These are phyloP conservation scores for Bugulina stolonifera DNA, from an alignment of 2,888 invertebrate genomes.

Conservation along the genomic window DNA sequence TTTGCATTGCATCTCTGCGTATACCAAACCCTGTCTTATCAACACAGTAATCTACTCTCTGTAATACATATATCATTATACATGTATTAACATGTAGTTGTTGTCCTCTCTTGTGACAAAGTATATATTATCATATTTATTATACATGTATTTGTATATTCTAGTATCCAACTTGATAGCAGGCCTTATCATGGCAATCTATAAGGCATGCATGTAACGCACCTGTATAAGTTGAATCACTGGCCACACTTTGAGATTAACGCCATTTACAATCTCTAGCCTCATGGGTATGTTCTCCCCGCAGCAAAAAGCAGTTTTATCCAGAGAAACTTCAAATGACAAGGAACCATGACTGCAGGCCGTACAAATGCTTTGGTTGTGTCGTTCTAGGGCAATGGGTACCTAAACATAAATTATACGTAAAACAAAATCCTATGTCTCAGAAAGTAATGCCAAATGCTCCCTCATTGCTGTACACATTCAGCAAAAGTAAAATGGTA, in stretches of 20 bases:
- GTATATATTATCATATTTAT: no score
- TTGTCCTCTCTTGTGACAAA: no score
- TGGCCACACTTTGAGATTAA: slow-evolving; percentile 59
- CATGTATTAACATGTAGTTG: no score
- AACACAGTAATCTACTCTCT: slow-evolving; percentile 71
- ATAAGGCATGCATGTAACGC: no score
- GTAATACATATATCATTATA: no score
- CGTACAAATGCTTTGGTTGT: slow-evolving; percentile 57
- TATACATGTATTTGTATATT: no score
- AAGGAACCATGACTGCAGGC: slow-evolving; percentile 68
- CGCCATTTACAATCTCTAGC: slow-evolving; percentile 67
- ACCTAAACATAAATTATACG: slow-evolving; percentile 34
- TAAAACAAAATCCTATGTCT: no score
- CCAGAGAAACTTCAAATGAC: slow-evolving; percentile 63
- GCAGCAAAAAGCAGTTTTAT: slow-evolving; percentile 69
- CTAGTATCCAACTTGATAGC: no score
- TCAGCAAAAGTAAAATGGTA: no score
- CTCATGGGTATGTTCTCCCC: slow-evolving; percentile 66
- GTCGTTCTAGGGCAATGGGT: slow-evolving; percentile 41
- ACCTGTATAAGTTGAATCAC: slow-evolving; percentile 61
- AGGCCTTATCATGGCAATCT: no score
- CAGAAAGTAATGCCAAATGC: no score
- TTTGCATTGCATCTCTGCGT: slow-evolving; percentile 64
- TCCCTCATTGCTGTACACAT: no score
- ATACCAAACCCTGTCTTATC: slow-evolving; percentile 69